Evolutionary conservation across 2,797 vertebrate genomes (phyloP), one percentile per base, ranked within the genome.

Genomic region (Phoebastria nigripes): DNA sequence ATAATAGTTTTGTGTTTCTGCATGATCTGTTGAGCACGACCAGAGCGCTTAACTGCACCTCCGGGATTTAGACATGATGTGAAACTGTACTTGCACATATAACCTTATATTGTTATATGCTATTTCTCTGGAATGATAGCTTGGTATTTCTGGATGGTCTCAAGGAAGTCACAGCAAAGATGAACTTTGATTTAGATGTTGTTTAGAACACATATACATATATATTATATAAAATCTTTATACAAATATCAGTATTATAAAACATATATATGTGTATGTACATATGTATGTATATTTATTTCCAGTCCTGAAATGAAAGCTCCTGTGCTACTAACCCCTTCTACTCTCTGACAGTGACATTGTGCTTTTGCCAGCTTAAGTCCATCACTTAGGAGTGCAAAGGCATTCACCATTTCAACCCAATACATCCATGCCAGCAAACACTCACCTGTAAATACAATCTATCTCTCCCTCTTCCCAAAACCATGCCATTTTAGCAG

Each of bases 41-140:
- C 65, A 47, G 39, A 46, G 15, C 20, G 12, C 9, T 55, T 52
- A 70, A 52, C 14, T 47, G 42, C 46, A 65, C 17, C n/a, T 69
- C 28, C 0, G 1, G 42, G 62, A 76, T 58, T 72, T 44, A 66
- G 42, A 52, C 21, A 29, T 0, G 0, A n/a, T n/a, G 10, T 19
- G 33, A 94, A 87, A 12, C 22, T 69, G 12, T 58, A 54, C 0
- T 0, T 33, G 28, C 10, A 46, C 4, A 15, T 31, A 18, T 26
- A 81, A 71, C 7, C 12, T 69, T 54, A 6, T 11, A 35, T 17
- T 9, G 11, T 46, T 59, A 28, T 58, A 21, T 59, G 56, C 11
- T 17, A n/a, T 90, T 76, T 70, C 31, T 76, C 41, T 70, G 4
- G 37, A 37, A 11, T 35, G 3, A 26, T 47, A 67, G 11, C 12